Conservation (phyloP, 2,113 vertebrate genomes). For the Anoplopoma fimbria region DNA sequence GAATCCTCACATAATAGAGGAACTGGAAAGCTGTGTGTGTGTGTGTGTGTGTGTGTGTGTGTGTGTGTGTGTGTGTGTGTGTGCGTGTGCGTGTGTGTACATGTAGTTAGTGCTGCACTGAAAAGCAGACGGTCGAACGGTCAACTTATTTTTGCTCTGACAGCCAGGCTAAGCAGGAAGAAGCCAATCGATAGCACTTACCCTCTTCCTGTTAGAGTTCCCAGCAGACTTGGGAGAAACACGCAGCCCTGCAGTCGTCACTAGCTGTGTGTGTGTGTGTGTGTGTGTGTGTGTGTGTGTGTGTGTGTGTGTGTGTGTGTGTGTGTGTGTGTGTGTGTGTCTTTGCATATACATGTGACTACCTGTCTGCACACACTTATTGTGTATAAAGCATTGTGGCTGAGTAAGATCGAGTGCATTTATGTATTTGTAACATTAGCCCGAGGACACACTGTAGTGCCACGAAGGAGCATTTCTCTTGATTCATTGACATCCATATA, state of each 20-base stretch:
- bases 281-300: conserved; percentile 16
- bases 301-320: conserved; percentile 33
- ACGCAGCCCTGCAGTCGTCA: conserved; percentile 53
- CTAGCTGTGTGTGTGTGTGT: conserved; percentile 40
- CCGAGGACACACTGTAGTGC: conserved; percentile 36
- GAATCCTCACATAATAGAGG: background rate
- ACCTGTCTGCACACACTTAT: conserved; percentile 28
- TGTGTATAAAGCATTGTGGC: conserved; percentile 36
- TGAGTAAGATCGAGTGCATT: conserved; percentile 41
- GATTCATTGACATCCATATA: conserved; percentile 41
- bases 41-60: conserved; percentile 4
- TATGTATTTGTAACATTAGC: conserved; percentile 24
- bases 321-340: conserved; percentile 22
- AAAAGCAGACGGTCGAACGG: conserved; percentile 68
- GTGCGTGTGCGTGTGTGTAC: background rate
- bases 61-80: too few relatives aligned
- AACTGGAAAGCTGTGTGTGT: conserved; percentile 15
- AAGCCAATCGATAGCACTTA: conserved; percentile 82
- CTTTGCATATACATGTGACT: background rate
- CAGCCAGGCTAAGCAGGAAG: conserved; percentile 75
- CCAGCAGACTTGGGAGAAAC: conserved; percentile 60
- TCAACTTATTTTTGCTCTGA: conserved; percentile 75
- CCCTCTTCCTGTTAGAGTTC: conserved; percentile 78
- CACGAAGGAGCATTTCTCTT: conserved; percentile 13
- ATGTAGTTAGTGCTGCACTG: conserved; percentile 49